Conservation (phyloP, 2,113 vertebrate species). For the Oenanthe melanoleuca region DNA sequence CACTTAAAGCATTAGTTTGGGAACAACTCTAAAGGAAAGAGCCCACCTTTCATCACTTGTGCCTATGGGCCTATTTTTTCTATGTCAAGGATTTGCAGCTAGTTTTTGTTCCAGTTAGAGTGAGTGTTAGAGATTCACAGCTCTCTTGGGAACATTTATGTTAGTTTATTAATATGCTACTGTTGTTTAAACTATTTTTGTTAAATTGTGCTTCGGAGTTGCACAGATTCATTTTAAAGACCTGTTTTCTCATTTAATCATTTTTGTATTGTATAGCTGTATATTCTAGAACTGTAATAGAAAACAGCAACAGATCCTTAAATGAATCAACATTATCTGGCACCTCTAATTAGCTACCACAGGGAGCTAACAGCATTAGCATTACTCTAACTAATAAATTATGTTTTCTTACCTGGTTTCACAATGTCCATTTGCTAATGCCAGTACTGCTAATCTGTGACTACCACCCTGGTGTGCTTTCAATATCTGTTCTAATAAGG, state of each 20-base stretch:
- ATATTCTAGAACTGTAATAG: background rate
- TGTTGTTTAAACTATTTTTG: background rate
- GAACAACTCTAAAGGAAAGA: background rate
- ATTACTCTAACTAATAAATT: conserved; percentile 40
- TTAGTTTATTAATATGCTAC: background rate
- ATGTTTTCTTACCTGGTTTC: background rate
- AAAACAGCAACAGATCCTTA: background rate
- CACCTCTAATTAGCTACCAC: conserved; percentile 13
- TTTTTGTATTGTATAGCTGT: background rate
- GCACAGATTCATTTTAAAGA: background rate
- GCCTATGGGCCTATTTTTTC: background rate
- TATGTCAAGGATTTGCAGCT: background rate
- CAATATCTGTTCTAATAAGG: background rate
- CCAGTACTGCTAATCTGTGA: background rate
- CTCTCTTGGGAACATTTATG: background rate
- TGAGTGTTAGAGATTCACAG: background rate
- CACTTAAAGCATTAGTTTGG: background rate
- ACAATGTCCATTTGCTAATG: background rate
- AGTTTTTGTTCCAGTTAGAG: background rate
- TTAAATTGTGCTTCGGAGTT: background rate
- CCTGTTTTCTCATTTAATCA: background rate
- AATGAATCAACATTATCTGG: background rate
- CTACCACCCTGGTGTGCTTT: background rate
- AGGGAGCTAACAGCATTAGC: background rate
- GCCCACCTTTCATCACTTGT: background rate